Conservation (phyloP, 2,888 invertebrate genomes). For the Synergus japonicus region DNA sequence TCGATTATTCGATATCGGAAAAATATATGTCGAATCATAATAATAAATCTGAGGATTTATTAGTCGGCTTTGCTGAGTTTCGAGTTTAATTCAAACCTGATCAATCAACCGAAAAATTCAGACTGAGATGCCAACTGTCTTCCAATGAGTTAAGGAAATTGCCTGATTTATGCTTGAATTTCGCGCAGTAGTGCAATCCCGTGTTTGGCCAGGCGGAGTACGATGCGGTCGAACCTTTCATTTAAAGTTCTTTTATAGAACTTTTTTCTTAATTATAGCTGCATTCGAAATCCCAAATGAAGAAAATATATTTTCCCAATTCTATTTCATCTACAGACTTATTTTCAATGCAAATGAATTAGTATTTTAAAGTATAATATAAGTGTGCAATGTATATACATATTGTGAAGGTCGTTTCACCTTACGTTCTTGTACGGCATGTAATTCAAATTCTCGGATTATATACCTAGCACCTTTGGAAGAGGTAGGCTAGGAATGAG, state of each 20-base stretch:
- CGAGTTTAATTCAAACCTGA: constrained; percentile 20
- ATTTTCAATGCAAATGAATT: no score
- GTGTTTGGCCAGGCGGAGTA: neutral
- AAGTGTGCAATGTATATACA: neutral
- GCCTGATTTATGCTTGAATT: neutral
- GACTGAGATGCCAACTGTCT: constrained; percentile 7
- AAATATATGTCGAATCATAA: no score
- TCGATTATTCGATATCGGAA: neutral
- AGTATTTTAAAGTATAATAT: neutral
- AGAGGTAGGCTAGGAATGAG: constrained; percentile 48
- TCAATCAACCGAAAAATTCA: constrained; percentile 34
- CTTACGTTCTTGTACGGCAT: constrained; percentile 47
- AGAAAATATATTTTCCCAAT: no score
- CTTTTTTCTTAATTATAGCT: no score
- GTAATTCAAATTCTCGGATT: constrained; percentile 54
- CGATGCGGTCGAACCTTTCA: no score
- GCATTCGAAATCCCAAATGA: no score
- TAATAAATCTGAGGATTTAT: neutral
- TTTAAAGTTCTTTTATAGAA: neutral
- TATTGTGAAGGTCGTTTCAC: constrained; percentile 1
- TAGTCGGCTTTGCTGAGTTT: neutral
- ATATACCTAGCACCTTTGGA: constrained; percentile 46
- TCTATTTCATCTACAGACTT: no score
- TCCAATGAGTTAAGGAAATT: neutral
- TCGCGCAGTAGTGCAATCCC: neutral